These are phyloP conservation scores for Semnornis frantzii DNA, from an alignment of 2,113 vertebrate genomes.

Conservation along the genomic window DNA sequence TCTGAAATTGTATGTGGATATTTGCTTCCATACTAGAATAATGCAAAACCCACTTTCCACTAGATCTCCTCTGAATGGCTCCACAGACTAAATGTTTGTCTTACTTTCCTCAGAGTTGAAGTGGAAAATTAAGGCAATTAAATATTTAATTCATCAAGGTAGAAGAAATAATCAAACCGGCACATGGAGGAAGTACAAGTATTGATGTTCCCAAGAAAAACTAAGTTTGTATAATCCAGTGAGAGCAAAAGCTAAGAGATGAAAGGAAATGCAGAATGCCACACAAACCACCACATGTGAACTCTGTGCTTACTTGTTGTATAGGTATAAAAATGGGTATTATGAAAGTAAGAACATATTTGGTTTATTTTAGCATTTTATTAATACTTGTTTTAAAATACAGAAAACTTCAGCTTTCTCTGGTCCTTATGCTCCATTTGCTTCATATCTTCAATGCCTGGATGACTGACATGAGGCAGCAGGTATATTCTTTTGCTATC, in stretches of 20 bases:
- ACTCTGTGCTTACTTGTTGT: rapidly evolving
- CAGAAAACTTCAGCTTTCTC: background rate
- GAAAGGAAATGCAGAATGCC: background rate
- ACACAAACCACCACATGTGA: background rate
- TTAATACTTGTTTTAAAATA: background rate
- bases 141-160: background rate
- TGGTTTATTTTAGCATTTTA: background rate
- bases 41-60: background rate
- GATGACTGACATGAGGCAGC: background rate
- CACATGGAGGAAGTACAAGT: background rate
- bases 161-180: background rate
- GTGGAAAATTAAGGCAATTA: background rate
- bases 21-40: background rate
- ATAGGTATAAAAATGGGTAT: background rate
- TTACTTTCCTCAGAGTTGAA: background rate
- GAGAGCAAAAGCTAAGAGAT: background rate
- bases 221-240: background rate
- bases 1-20: rapidly evolving
- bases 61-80: background rate
- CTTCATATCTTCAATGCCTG: background rate
- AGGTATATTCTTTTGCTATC: rapidly evolving
- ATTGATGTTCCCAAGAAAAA: background rate
- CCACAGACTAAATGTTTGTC: background rate
- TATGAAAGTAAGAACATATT: rapidly evolving
- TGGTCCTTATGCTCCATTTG: background rate